phyloP scores from a whole-genome alignment of 2,888 invertebrate genomes.

The Tetanocera ferruginea region DNA sequence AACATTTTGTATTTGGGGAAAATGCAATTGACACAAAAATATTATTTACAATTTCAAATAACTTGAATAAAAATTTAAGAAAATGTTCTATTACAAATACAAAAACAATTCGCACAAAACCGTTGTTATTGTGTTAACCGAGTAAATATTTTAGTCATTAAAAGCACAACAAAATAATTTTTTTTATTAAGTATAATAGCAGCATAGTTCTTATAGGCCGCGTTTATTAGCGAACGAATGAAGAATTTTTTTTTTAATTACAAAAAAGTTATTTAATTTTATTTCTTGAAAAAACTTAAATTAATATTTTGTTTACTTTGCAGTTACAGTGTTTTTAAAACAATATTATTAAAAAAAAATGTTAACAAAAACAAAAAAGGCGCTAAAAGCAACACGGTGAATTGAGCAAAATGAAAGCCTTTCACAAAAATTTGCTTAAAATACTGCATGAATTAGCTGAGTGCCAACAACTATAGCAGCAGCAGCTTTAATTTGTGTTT shows the following conservation, averaged over 20 bases:
- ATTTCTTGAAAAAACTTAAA: background rate
- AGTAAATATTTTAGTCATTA: no score
- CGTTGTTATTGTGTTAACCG: background rate
- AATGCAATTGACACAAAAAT: background rate
- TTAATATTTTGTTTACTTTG: constrained; percentile 36
- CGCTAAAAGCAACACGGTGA: constrained; percentile 36
- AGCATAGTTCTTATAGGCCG: background rate
- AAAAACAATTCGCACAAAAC: background rate
- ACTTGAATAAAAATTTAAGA: background rate
- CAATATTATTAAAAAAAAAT: constrained; percentile 32
- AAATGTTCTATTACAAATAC: background rate
- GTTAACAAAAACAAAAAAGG: constrained; percentile 42
- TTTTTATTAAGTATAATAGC: background rate
- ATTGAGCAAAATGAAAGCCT: constrained; percentile 34
- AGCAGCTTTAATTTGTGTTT: constrained; percentile 27
- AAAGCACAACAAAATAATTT: no score
- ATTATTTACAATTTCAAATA: background rate
- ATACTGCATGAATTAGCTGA: constrained; percentile 11
- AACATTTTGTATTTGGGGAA: constrained; percentile 2
- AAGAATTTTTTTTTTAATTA: background rate
- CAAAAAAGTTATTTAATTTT: background rate
- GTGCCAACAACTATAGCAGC: constrained; percentile 32
- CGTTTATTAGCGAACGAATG: background rate
- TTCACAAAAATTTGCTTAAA: constrained; percentile 28
- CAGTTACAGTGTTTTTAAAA: constrained; percentile 43